These are phyloP conservation scores for Helarctos malayanus DNA, from an alignment of 2,797 vertebrate genomes.

Conservation along the genomic window DNA sequence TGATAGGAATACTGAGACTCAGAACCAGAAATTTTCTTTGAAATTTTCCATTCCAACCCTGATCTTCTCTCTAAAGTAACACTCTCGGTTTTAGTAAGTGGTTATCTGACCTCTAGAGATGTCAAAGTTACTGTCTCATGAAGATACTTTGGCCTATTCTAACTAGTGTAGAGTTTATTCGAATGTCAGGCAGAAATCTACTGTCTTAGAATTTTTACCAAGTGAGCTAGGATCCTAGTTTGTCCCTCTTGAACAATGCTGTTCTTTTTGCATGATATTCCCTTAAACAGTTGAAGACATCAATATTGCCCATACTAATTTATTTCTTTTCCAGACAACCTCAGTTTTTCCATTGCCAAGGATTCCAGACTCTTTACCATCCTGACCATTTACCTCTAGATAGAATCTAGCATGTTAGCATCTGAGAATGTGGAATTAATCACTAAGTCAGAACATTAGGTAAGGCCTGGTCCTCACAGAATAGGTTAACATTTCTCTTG, in stretches of 20 bases:
- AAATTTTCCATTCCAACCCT: neutral
- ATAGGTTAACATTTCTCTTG: neutral
- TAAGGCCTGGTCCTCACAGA: neutral
- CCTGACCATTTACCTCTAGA: neutral
- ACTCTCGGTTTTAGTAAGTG: neutral
- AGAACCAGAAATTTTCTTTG: constrained; percentile 15
- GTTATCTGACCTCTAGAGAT: neutral
- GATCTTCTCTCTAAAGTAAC: neutral
- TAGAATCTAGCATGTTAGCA: neutral
- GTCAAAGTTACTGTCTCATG: neutral
- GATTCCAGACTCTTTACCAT: neutral
- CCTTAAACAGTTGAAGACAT: neutral
- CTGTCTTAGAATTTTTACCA: neutral
- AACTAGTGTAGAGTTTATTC: constrained; percentile 16
- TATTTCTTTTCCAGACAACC: neutral
- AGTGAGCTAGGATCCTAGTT: neutral
- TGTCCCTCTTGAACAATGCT: neutral
- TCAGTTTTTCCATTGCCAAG: neutral
- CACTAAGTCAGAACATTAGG: neutral
- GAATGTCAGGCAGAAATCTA: neutral
- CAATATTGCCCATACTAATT: neutral
- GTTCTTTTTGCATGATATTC: neutral
- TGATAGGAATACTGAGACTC: neutral
- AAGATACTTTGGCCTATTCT: neutral
- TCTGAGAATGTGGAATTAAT: neutral